Conservation (phyloP, 2,797 vertebrate genomes). For the Myiothlypis coronata region DNA sequence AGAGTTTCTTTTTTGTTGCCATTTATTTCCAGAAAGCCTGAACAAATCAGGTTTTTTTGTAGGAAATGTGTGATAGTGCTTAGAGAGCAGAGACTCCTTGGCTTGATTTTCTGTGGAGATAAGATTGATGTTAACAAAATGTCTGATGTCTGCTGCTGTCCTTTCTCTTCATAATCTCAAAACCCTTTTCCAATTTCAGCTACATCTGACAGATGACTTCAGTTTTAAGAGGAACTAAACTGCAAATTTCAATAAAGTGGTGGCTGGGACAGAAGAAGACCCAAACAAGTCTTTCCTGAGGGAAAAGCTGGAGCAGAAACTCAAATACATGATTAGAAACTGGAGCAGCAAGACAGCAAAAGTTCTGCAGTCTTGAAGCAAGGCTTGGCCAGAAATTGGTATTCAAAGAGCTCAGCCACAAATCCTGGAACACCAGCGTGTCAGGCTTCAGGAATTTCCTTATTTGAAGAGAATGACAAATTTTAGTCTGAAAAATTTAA, state of each 20-base stretch:
- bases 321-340: background rate
- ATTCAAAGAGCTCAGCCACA: background rate
- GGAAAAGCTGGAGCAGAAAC: background rate
- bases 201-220: background rate
- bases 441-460: background rate
- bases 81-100: background rate
- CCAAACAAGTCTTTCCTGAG: background rate
- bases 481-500: background rate
- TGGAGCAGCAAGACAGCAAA: background rate
- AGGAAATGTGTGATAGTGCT: background rate
- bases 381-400: background rate
- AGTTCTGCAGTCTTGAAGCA: background rate
- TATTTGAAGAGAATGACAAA: background rate
- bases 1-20: background rate
- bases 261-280: background rate
- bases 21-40: background rate
- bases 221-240: background rate
- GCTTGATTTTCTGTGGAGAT: background rate
- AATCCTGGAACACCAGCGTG: background rate
- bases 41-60: background rate
- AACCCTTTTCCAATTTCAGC: background rate
- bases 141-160: background rate
- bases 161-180: background rate
- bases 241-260: background rate
- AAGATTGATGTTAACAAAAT: background rate